Conservation (phyloP, 2,113 vertebrate genomes). For the Lagopus leucura region DNA sequence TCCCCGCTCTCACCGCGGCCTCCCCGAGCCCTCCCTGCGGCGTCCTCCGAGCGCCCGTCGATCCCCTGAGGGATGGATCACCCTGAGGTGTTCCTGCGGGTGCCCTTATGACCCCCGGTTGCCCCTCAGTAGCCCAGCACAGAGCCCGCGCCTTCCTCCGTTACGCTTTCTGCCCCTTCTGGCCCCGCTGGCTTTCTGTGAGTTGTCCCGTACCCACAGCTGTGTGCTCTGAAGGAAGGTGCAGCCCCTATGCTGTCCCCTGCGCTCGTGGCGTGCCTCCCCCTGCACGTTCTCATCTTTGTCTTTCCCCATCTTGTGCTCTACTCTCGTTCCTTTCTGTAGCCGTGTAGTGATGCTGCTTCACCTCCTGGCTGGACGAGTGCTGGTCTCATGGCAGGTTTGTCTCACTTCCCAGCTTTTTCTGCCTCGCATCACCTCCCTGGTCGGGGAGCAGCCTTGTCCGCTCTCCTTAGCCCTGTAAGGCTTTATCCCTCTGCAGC, state of each 20-base stretch:
- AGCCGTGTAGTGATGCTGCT: not conserved
- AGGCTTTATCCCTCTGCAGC: not conserved
- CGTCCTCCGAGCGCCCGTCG: not conserved
- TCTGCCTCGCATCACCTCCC: not conserved
- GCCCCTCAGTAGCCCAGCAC: not conserved
- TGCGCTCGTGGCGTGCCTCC: not conserved
- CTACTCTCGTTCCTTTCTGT: not conserved
- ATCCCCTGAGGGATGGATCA: too few relatives aligned
- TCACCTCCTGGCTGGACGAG: not conserved
- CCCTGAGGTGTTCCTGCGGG: not conserved
- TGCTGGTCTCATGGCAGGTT: not conserved
- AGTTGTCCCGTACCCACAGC: not conserved
- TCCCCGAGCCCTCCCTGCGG: not conserved
- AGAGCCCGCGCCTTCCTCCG: not conserved
- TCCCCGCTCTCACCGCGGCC: not conserved
- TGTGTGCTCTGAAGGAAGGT: not conserved
- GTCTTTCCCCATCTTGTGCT: not conserved
- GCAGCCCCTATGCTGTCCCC: rapidly evolving
- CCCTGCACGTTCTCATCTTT: not conserved
- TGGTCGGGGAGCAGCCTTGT: not conserved
- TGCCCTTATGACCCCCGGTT: not conserved
- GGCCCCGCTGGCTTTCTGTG: not conserved
- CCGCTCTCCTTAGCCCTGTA: not conserved
- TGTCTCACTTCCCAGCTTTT: not conserved
- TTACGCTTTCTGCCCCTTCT: rapidly evolving